These are phyloP conservation scores for Cotesia congregata DNA, from an alignment of 2,888 invertebrate species.

Conservation along the genomic window DNA sequence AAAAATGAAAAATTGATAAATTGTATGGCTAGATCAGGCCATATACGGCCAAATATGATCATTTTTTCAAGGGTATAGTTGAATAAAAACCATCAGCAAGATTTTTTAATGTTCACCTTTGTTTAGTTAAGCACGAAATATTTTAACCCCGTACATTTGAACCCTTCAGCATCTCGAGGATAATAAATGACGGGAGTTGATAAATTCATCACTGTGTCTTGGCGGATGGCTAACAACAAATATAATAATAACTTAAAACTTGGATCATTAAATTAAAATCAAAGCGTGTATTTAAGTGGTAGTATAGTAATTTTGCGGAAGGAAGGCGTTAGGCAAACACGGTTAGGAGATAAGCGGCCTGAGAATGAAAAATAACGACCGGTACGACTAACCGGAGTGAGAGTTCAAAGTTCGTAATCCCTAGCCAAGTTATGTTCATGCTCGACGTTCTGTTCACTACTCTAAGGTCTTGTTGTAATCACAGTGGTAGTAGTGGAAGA, in stretches of 20 bases:
- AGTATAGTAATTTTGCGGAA: slow-evolving; percentile 28
- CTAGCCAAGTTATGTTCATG: slow-evolving; percentile 32
- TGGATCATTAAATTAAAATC: not conserved
- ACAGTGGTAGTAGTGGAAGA: not conserved
- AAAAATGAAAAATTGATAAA: too few species aligned
- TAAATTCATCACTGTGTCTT: not conserved
- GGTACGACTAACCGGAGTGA: slow-evolving; percentile 23
- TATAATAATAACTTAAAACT: not conserved
- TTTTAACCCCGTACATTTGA: too few species aligned
- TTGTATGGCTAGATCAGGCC: too few species aligned
- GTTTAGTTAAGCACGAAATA: too few species aligned
- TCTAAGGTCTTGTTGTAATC: slow-evolving; percentile 15
- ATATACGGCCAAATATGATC: too few species aligned
- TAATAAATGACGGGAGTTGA: too few species aligned
- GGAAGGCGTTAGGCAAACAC: slow-evolving; percentile 25
- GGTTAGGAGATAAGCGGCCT: slow-evolving; percentile 31
- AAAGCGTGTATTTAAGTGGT: not conserved
- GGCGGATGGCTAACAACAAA: not conserved
- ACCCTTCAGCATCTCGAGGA: too few species aligned
- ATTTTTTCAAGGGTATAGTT: too few species aligned
- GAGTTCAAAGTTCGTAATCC: slow-evolving; percentile 44
- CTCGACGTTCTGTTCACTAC: slow-evolving; percentile 29
- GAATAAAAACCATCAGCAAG: too few species aligned
- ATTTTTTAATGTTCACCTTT: too few species aligned
- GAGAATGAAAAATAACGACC: slow-evolving; percentile 33